Conservation (phyloP, 2,113 vertebrate species). For the Corapipo altera region DNA sequence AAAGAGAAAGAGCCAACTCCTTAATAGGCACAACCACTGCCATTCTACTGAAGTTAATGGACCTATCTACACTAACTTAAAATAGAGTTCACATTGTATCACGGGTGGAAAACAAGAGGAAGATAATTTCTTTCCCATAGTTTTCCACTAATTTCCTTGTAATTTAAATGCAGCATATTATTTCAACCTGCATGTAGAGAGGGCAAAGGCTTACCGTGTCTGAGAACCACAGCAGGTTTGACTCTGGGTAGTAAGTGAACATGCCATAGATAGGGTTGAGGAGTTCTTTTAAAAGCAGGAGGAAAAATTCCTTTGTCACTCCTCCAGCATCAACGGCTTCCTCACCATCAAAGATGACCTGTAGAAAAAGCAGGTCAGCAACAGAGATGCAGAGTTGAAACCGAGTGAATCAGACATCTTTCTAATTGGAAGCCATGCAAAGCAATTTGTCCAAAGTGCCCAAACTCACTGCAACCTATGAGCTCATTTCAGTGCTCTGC, state of each 20-base stretch:
- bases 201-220: constrained; percentile 82
- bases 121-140: background rate
- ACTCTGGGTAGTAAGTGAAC: constrained; percentile 94
- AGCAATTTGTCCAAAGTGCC: background rate
- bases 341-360: constrained; percentile 97
- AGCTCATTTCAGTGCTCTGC: background rate
- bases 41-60: background rate
- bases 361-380: background rate
- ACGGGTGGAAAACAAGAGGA: background rate
- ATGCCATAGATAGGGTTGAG: constrained; percentile 96
- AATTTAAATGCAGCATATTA: background rate
- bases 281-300: constrained; percentile 91
- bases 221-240: constrained; percentile 96
- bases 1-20: background rate
- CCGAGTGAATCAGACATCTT: background rate
- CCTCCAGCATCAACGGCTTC: constrained; percentile 95
- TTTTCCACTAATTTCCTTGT: background rate
- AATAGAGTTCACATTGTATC: background rate
- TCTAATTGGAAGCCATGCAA: background rate
- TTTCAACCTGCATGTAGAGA: background rate
- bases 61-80: background rate
- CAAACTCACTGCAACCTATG: background rate
- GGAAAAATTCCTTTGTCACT: constrained; percentile 96
- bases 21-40: background rate
- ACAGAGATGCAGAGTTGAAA: background rate